Base-by-base conservation (phyloP, 2,797 vertebrate genomes). In the Mus caroli region DNA sequence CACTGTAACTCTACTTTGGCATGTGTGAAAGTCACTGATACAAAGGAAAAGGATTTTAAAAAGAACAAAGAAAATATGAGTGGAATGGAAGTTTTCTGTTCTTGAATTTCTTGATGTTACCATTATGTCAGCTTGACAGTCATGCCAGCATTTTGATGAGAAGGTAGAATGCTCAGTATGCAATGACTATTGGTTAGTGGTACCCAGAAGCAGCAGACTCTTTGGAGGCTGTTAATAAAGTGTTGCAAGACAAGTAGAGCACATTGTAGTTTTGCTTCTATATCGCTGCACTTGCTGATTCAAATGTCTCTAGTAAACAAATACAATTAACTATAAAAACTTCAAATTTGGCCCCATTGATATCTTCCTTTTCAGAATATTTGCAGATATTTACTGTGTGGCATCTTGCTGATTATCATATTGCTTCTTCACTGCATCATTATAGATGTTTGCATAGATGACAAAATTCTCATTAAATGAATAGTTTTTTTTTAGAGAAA, bases 181-280 rank as follows among this genome's bases (percentile, higher is more conserved):
- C 11, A 54, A 50, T 34, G 43, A 11, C 24, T 31, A 2, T 17
- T 71, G 34, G 5, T 14, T 14, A 17, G 3, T 14, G 24, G 10
- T 15, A 4, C 28, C 2, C 7, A 17, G 8, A 54, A 34, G 34
- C 5, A 14, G 43, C 9, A 94, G 13, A 79, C 67, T 77, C 17
- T 94, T 94, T 90, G 56, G 46, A 96, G 22, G 64, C 73, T 95
- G 26, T 89, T 67, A 67, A 50, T 34, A 67, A 24, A n/a, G 34
- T 20, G 20, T 10, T 37, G 1, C 1, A 26, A 26, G 2, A 5
- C n/a, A 56, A 12, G 67, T 4, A n/a, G 77, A 34, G 50, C 22
- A 89, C 71, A 20, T 62, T 67, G 86, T 86, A 56, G 24, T 0
- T 90, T 84, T 88, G 34, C 17, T 67, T 94, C 20, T 34, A 19